These are phyloP conservation scores for Nothoprocta pentlandii DNA, from an alignment of 2,113 vertebrate genomes.

Conservation along the genomic window DNA sequence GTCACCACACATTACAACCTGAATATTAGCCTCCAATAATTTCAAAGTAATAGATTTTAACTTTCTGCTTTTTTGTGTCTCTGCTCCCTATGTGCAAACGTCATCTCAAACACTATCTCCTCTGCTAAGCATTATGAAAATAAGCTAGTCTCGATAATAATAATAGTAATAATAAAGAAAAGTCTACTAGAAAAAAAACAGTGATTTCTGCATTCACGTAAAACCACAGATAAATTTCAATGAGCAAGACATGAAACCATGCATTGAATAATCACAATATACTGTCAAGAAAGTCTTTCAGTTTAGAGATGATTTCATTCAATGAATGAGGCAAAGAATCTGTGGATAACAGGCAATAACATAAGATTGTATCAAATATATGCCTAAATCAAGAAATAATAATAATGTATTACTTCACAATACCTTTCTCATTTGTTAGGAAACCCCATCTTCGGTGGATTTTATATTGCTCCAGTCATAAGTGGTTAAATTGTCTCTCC, in stretches of 20 bases:
- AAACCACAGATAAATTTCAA: background rate
- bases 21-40: background rate
- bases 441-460: background rate
- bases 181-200: background rate
- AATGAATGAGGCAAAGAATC: background rate
- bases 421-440: background rate
- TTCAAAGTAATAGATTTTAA: background rate
- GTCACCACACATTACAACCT: accelerated
- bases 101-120: background rate
- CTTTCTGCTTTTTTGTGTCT: background rate
- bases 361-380: background rate
- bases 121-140: background rate
- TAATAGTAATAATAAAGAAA: background rate
- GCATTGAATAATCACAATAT: background rate
- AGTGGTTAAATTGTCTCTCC: background rate
- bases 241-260: background rate
- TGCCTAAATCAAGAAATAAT: background rate
- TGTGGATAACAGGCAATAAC: background rate
- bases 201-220: background rate
- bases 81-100: background rate
- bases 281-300: background rate
- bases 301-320: background rate
- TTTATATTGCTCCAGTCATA: background rate
- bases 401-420: background rate
- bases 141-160: background rate